A percentile compares a stretch with the other conserved stretches of the same genome.
Conservation (phyloP, 1,140 invertebrate genomes). For the Thaumatotibia leucotreta region DNA sequence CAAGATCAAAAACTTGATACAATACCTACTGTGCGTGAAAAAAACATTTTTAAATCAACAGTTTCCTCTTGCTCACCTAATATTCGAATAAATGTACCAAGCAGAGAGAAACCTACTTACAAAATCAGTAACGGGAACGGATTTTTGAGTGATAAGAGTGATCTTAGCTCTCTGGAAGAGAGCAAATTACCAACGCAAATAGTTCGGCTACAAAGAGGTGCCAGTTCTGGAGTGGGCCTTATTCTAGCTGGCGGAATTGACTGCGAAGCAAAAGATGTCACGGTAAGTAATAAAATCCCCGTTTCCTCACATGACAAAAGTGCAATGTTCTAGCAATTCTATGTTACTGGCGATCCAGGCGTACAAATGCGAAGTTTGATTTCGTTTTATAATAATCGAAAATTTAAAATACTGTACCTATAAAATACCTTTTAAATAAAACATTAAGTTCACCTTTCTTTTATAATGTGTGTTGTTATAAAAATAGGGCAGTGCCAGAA, state of each 20-base stretch:
- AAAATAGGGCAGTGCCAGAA: no score
- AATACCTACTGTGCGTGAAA: conserved; percentile 20
- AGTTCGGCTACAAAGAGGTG: conserved; percentile 59
- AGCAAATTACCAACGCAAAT: conserved; percentile 37
- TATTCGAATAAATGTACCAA: conserved; percentile 13
- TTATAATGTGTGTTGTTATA: no score
- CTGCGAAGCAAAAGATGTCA: conserved; percentile 94
- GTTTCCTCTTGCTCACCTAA: background rate
- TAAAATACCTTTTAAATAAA: no score
- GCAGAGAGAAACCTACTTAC: conserved; percentile 22
- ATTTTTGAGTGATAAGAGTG: conserved; percentile 24
- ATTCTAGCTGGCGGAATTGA: conserved; percentile 91
- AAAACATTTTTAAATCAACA: background rate
- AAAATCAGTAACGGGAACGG: conserved; percentile 17
- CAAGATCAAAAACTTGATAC: conserved; percentile 15
- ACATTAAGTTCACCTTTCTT: no score
- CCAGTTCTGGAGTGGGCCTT: conserved; percentile 88
- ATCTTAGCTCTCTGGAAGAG: conserved; percentile 23
- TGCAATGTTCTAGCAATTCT: no score
- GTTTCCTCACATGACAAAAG: no score
- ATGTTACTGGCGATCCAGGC: no score
- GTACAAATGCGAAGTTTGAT: no score
- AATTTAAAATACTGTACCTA: no score
- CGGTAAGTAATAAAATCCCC: conserved; percentile 81
- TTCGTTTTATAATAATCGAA: no score